Evolutionary conservation across 2,113 vertebrate species (phyloP).

Genomic region (Tetrao urogallus): DNA sequence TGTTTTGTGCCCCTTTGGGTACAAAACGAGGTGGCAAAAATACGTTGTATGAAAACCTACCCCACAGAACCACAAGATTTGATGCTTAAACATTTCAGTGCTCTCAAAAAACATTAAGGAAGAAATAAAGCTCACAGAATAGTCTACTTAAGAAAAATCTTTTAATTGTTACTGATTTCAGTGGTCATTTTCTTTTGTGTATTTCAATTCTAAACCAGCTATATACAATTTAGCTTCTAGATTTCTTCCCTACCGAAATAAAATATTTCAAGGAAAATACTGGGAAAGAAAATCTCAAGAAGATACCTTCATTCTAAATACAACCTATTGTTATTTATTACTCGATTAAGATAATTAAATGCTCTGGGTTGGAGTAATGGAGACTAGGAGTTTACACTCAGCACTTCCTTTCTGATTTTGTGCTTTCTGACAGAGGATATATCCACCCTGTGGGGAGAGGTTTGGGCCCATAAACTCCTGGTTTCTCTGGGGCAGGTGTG

Average conservation of each 20-base stretch:
- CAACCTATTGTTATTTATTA: constrained; percentile 44
- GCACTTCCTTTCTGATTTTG: neutral
- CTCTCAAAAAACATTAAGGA: neutral
- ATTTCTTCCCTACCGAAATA: constrained; percentile 38
- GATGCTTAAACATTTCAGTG: neutral
- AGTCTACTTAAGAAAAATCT: constrained; percentile 55
- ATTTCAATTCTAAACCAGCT: constrained; percentile 37
- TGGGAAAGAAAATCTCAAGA: constrained; percentile 38
- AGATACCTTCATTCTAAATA: constrained; percentile 43
- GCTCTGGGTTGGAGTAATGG: neutral
- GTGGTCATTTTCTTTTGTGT: constrained; percentile 42
- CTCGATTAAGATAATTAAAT: constrained; percentile 56
- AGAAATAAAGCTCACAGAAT: neutral
- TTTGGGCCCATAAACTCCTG: neutral
- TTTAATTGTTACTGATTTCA: constrained; percentile 60
- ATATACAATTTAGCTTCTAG: constrained; percentile 15
- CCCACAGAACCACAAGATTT: neutral
- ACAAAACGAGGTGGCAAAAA: neutral
- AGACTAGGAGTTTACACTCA: neutral
- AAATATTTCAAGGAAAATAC: constrained; percentile 5
- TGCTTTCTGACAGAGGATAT: neutral
- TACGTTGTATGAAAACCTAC: neutral
- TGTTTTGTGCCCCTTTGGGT: neutral
- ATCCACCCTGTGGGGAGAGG: constrained; percentile 19
- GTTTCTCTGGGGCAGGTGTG: neutral